Conservation (phyloP, 2,113 vertebrate genomes). For the Archocentrus centrarchus region DNA sequence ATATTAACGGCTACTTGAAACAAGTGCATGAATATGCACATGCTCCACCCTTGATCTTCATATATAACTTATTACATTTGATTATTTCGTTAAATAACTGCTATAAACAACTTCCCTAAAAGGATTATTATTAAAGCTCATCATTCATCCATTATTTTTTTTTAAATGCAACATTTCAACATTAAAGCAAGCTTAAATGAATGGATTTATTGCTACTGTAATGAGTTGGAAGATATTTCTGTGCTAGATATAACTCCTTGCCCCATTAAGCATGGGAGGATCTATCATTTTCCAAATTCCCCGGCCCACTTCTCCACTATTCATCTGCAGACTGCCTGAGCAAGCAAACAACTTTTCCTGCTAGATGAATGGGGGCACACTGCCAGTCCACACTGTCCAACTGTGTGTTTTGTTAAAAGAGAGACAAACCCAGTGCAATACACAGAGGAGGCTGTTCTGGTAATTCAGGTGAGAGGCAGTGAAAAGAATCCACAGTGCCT, state of each 20-base stretch:
- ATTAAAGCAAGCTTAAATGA: no score
- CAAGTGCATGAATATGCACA: not conserved
- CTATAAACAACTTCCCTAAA: not conserved
- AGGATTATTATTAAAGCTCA: not conserved
- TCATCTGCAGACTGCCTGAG: not conserved
- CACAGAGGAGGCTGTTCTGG: not conserved
- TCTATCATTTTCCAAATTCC: no score
- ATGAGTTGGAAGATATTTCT: no score
- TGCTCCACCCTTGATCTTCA: no score
- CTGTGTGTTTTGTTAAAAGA: not conserved
- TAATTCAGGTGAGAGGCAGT: not conserved
- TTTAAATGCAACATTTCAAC: not conserved
- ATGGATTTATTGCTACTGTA: no score
- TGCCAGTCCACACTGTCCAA: not conserved
- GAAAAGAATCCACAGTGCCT: not conserved
- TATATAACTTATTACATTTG: not conserved
- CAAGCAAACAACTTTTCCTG: not conserved
- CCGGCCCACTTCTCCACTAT: not conserved
- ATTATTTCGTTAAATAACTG: not conserved
- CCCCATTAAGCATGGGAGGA: no score
- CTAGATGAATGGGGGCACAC: no score
- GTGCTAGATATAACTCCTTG: no score
- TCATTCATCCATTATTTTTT: not conserved
- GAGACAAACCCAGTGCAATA: not conserved
- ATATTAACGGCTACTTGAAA: slow-evolving; percentile 24